These are phyloP conservation scores for Microplitis deprimator DNA, from an alignment of 2,888 invertebrate genomes.

Conservation along the genomic window DNA sequence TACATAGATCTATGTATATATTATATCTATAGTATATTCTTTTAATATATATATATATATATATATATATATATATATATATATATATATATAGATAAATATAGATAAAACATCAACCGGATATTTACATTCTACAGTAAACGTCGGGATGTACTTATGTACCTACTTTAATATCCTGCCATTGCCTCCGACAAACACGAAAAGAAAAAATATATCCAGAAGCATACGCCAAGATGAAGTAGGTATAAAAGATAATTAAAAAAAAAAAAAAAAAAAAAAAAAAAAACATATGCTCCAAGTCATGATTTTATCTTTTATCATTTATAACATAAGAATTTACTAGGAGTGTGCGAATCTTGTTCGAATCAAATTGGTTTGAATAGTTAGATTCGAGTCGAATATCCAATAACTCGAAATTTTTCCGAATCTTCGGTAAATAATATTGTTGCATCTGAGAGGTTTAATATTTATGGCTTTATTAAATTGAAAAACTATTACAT, in stretches of 20 bases:
- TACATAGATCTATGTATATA: conserved; percentile 6
- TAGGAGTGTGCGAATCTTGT: too few relatives aligned
- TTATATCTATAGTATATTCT: too few relatives aligned
- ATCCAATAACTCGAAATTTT: too few relatives aligned
- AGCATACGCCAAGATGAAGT: conserved; percentile 19
- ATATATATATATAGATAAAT: not conserved
- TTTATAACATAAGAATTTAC: too few relatives aligned
- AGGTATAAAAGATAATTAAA: conserved; percentile 11
- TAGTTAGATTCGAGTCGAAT: too few relatives aligned
- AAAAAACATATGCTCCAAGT: too few relatives aligned
- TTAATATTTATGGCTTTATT: too few relatives aligned
- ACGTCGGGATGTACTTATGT: conserved; percentile 51
- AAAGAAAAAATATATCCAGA: conserved; percentile 46
- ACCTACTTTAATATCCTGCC: conserved; percentile 68
- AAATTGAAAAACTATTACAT: too few relatives aligned
- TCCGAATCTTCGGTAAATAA: too few relatives aligned
- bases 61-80: not conserved
- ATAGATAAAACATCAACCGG: conserved; percentile 52
- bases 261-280: not conserved
- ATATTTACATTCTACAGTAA: conserved; percentile 66
- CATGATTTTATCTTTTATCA: too few relatives aligned
- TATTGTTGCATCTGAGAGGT: too few relatives aligned
- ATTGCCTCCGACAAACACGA: conserved; percentile 62
- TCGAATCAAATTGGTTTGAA: too few relatives aligned
- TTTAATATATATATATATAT: not conserved